These are phyloP conservation scores for Camelus dromedarius DNA, from an alignment of 2,113 vertebrate species.

Conservation along the genomic window DNA sequence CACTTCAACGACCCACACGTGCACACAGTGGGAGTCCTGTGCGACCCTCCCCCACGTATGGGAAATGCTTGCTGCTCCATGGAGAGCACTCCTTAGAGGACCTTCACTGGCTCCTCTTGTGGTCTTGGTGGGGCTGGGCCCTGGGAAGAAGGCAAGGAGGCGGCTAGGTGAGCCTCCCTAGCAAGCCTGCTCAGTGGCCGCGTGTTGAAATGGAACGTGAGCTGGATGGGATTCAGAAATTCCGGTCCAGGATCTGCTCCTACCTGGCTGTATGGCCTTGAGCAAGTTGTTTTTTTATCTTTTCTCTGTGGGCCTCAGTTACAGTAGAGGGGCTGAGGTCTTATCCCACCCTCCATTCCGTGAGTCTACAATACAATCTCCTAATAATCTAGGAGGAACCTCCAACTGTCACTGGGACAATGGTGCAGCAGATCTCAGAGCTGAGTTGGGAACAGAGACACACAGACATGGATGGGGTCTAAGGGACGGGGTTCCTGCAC, in stretches of 20 bases:
- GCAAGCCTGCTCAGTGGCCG: background rate
- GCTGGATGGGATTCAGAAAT: constrained; percentile 11
- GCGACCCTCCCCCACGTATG: background rate
- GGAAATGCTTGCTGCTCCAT: background rate
- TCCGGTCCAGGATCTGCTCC: background rate
- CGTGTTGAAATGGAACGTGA: background rate
- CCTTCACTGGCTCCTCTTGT: background rate
- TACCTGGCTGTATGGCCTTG: background rate
- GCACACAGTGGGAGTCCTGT: background rate
- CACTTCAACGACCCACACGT: background rate
- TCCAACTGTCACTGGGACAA: background rate
- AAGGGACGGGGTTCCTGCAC: background rate
- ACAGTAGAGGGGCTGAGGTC: background rate
- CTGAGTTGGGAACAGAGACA: background rate
- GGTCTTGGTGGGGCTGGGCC: background rate
- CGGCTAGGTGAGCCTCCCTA: background rate
- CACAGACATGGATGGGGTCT: background rate
- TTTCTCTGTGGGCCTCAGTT: background rate
- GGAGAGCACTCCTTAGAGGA: background rate
- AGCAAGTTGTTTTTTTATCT: background rate
- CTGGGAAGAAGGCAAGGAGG: background rate
- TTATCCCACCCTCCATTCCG: background rate
- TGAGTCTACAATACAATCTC: background rate
- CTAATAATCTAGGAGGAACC: background rate
- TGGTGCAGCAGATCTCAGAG: background rate